phyloP scores from a whole-genome alignment of 2,888 invertebrate species.

The Margaritifera margaritifera region DNA sequence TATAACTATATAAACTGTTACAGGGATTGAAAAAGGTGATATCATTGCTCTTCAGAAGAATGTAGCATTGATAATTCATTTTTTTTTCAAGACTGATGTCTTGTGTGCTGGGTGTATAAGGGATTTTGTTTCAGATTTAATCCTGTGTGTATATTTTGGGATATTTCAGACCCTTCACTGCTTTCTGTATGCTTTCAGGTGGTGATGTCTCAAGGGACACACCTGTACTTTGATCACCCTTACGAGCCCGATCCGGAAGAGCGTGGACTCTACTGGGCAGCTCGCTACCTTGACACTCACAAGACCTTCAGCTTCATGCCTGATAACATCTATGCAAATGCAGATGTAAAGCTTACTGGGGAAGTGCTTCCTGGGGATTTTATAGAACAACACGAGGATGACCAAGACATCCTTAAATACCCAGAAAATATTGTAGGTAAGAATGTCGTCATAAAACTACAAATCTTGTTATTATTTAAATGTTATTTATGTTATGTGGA shows the following conservation, averaged over 20 bases:
- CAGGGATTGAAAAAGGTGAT: too few species aligned
- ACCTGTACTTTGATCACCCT: slow-evolving; percentile 65
- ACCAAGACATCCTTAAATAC: slow-evolving; percentile 52
- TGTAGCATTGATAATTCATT: slow-evolving; percentile 1
- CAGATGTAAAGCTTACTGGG: slow-evolving; percentile 59
- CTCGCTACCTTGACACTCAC: slow-evolving; percentile 60
- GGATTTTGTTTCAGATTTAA: background rate
- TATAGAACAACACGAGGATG: slow-evolving; percentile 40
- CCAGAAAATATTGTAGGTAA: slow-evolving; percentile 60
- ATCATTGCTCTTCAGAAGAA: background rate
- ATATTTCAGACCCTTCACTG: background rate
- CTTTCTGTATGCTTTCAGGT: slow-evolving; percentile 46
- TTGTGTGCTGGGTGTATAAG: background rate
- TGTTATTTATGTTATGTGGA: too few species aligned
- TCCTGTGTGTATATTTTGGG: background rate
- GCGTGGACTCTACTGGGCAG: slow-evolving; percentile 69
- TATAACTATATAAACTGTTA: too few species aligned
- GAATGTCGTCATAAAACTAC: slow-evolving; percentile 1
- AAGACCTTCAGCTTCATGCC: slow-evolving; percentile 66
- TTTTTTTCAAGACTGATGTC: background rate
- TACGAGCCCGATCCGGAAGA: slow-evolving; percentile 67
- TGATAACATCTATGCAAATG: slow-evolving; percentile 57
- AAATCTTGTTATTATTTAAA: background rate
- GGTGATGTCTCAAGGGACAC: slow-evolving; percentile 62
- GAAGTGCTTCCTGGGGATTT: slow-evolving; percentile 50